These are phyloP conservation scores for Sylvilagus bachmani DNA, from an alignment of 2,113 vertebrate species.

Conservation along the genomic window DNA sequence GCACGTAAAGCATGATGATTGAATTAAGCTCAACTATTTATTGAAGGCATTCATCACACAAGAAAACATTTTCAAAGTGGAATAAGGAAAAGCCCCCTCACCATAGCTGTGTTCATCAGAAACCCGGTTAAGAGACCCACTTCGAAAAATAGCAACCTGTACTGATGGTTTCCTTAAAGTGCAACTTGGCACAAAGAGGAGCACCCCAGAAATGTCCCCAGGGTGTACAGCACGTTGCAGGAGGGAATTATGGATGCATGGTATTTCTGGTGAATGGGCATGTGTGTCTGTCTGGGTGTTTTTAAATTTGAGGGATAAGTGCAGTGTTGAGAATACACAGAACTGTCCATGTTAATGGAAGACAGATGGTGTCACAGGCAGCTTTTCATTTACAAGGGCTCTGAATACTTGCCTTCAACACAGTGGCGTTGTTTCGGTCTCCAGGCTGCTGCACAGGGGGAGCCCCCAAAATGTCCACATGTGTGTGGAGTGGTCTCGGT, in stretches of 20 bases:
- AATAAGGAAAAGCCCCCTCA: background rate
- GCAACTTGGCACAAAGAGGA: background rate
- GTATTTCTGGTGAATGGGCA: background rate
- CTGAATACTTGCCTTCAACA: background rate
- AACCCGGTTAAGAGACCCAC: background rate
- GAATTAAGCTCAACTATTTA: background rate
- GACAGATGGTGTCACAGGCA: background rate
- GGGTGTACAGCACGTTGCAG: background rate
- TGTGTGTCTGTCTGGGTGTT: background rate
- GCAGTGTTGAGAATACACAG: background rate
- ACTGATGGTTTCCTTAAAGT: background rate
- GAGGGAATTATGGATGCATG: background rate
- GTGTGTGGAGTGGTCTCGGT: background rate
- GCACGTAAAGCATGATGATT: background rate
- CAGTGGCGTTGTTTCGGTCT: background rate
- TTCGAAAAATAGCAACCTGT: constrained; percentile 32
- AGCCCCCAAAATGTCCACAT: background rate
- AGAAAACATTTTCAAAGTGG: background rate
- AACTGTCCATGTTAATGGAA: background rate
- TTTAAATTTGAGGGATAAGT: background rate
- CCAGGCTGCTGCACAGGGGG: background rate
- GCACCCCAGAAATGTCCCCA: background rate
- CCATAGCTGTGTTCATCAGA: background rate
- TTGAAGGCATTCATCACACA: constrained; percentile 7
- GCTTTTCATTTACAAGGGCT: constrained; percentile 19